These are phyloP conservation scores for Malacosoma neustria DNA, from an alignment of 2,888 invertebrate species.

Conservation along the genomic window DNA sequence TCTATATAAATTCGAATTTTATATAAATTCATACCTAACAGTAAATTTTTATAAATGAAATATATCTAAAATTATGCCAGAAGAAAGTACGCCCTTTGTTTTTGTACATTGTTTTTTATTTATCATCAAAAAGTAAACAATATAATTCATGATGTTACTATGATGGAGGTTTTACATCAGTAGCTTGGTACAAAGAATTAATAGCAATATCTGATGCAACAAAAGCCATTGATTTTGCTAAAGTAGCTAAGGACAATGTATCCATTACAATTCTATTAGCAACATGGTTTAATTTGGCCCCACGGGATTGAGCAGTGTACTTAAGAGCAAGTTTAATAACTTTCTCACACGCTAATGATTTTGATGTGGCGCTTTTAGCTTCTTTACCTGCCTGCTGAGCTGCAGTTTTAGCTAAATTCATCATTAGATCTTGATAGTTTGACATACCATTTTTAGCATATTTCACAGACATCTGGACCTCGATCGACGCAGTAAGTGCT, in stretches of 20 bases:
- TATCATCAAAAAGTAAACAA: no score
- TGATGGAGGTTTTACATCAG: conserved; percentile 55
- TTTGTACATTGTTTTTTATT: no score
- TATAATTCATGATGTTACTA: no score
- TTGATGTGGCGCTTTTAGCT: conserved; percentile 59
- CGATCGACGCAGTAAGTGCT: conserved; percentile 63
- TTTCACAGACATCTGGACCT: conserved; percentile 62
- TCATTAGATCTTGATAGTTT: conserved; percentile 64
- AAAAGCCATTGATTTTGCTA: conserved; percentile 66
- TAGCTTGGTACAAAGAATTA: conserved; percentile 62
- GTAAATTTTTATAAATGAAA: no score
- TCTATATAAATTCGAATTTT: no score
- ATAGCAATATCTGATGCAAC: conserved; percentile 66
- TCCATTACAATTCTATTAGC: conserved; percentile 66
- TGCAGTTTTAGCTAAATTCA: conserved; percentile 65
- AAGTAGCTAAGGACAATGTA: conserved; percentile 52
- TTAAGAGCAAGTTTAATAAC: conserved; percentile 60
- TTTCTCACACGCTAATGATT: conserved; percentile 55
- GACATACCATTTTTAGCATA: conserved; percentile 63
- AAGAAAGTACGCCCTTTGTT: no score
- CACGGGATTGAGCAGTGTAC: conserved; percentile 59
- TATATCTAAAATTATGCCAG: no score
- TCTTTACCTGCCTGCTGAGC: conserved; percentile 68
- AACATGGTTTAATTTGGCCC: conserved; percentile 59
- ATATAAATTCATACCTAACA: no score